Base-by-base conservation (phyloP, 2,113 vertebrate genomes). In the Cottus gobio region DNA sequence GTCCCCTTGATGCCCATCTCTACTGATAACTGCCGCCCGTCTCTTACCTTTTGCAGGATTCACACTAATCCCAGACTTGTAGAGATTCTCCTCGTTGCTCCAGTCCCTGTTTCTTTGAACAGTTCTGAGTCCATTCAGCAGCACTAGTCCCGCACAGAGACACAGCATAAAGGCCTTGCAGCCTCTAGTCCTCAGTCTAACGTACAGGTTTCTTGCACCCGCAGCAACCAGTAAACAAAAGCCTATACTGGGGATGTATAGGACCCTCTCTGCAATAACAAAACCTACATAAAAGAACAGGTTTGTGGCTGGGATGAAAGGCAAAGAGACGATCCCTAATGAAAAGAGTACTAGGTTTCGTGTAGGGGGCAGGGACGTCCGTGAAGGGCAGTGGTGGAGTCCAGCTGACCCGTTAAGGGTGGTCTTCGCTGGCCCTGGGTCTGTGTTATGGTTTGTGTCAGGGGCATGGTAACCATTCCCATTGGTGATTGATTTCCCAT, bases 261-360 rank as follows among this genome's bases (percentile, higher is more conserved):
- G 96, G 16, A 99, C 97, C 93, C 98, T 95, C 95, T 99, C 98
- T 82, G 98, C 98, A 84, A 99, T 97, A 78, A 99, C 98, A 92
- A 99, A 99, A 84, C 98, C 98, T 3, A 99, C 98, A 77, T 99
- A 99, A 90, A 99, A 99, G 96, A 99, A 98, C 13, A 99, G 90
- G 94, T 99, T 99, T 57, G 97, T 97, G 89, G 98, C 98, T 63
- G 98, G 98, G 91, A 99, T 77, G 85, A 99, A 99, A 71, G 98
- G 97, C 76, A 99, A 83, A 46, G 97, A 94, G 92, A 99, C 91
- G 80, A 99, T 91, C 85, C 96, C 96, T 62, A 99, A 83, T 77
- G 97, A 97, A 54, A 99, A 95, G 52, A 97, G 92, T 15, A 97
- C 96, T 71, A 98, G 90, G 88, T 96, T 97, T 92, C 97, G 96